Percentiles rank a stretch among this genome's conserved stretches.
Conservation (phyloP, 2,113 vertebrate genomes). For the Onychostruthus taczanowskii region DNA sequence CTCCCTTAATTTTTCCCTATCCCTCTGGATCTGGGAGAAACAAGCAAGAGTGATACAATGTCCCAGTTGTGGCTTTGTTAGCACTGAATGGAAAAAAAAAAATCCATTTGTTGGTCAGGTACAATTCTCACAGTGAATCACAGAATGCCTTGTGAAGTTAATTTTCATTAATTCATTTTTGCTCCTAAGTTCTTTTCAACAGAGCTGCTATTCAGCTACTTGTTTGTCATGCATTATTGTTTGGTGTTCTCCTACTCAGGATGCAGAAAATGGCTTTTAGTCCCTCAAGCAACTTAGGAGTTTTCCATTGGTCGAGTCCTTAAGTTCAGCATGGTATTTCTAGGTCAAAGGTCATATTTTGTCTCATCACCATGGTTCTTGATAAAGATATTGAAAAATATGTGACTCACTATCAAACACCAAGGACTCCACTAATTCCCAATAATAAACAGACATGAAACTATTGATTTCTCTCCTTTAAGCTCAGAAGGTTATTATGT, state of each 20-base stretch:
- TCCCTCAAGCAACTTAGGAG: neutral
- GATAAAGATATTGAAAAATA: neutral
- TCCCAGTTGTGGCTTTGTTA: neutral
- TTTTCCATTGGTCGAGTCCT: neutral
- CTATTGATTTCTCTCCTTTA: neutral
- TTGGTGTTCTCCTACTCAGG: neutral
- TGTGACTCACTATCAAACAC: neutral
- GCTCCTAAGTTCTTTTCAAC: neutral
- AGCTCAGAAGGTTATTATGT: neutral
- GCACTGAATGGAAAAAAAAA: neutral
- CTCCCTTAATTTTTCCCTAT: neutral
- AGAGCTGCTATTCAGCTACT: neutral
- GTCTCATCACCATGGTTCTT: neutral
- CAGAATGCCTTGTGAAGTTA: neutral
- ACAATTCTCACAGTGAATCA: neutral
- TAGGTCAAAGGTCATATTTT: neutral
- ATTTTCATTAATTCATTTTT: neutral
- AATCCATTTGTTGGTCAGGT: neutral
- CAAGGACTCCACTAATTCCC: neutral
- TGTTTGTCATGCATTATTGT: neutral
- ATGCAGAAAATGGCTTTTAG: neutral
- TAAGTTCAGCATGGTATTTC: neutral
- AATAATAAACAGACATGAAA: neutral
- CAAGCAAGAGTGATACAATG: neutral
- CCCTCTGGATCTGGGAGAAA: neutral